phyloP scores from a whole-genome alignment of 2,113 vertebrate species.

The Aegotheles bennettii region DNA sequence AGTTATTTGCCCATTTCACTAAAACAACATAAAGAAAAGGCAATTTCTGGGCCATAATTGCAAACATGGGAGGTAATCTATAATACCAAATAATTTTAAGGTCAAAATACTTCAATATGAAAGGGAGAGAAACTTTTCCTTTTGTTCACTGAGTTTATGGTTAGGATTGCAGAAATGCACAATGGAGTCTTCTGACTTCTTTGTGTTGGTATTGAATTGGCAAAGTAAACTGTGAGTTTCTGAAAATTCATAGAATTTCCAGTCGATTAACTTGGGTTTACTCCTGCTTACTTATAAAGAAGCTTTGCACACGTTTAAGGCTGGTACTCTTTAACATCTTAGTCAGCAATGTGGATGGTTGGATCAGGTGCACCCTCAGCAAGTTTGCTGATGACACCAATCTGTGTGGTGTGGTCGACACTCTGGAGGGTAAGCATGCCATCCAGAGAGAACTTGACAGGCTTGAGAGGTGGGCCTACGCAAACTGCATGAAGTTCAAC shows the following conservation, averaged over 20 bases:
- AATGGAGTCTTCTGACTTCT: neutral
- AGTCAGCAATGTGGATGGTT: no score
- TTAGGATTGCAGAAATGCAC: neutral
- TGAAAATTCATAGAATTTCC: neutral
- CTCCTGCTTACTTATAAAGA: neutral
- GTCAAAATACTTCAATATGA: neutral
- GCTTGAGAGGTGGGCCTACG: no score
- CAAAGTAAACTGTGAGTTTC: neutral
- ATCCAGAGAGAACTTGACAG: no score
- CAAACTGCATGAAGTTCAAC: no score
- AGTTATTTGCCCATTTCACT: neutral
- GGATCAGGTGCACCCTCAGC: no score
- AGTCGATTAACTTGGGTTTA: neutral
- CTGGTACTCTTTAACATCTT: no score
- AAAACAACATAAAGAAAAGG: neutral
- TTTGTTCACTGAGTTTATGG: neutral
- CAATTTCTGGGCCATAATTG: neutral
- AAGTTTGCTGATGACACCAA: no score
- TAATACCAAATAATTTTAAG: neutral
- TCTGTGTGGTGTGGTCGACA: no score
- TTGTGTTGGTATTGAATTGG: neutral
- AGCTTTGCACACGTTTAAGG: no score
- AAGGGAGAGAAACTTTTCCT: neutral
- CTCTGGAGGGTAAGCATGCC: no score
- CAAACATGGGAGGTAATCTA: rapidly evolving